These are phyloP conservation scores for Brienomyrus longianalis DNA, from an alignment of 2,113 vertebrate species.

Conservation along the genomic window DNA sequence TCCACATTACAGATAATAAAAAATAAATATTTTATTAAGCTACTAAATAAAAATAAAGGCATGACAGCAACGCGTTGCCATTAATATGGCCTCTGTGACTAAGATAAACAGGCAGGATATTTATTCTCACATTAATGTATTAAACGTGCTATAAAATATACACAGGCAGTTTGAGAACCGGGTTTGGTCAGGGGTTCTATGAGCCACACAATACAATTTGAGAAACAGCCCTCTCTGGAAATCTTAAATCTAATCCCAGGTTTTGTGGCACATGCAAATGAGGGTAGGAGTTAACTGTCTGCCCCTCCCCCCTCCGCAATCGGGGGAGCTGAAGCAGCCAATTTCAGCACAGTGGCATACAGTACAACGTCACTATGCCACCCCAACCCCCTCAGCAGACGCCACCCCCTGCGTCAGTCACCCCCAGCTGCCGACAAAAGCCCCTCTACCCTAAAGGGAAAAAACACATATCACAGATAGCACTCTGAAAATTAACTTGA, in stretches of 20 bases:
- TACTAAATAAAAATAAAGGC: neutral
- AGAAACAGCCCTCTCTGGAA: neutral
- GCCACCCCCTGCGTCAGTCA: conserved; percentile 60
- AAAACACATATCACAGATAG: conserved; percentile 78
- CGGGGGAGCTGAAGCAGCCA: conserved; percentile 63
- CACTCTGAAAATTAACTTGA: conserved; percentile 94
- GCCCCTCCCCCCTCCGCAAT: conserved; percentile 37
- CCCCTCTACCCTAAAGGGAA: conserved; percentile 66
- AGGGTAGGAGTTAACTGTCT: conserved; percentile 24
- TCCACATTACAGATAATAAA: conserved; percentile 7
- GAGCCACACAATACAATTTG: neutral
- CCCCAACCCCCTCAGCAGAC: conserved; percentile 52
- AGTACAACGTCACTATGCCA: conserved; percentile 47
- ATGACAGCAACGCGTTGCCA: neutral
- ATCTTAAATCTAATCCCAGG: conserved; percentile 58
- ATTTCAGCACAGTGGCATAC: conserved; percentile 69
- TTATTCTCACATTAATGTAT: conserved; percentile 13
- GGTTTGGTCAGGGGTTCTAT: neutral
- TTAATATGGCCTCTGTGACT: neutral
- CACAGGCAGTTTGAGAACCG: neutral
- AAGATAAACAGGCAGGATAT: conserved; percentile 8
- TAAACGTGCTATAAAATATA: conserved; percentile 18
- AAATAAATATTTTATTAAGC: conserved; percentile 11
- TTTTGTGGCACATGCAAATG: conserved; percentile 66
- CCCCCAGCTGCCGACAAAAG: conserved; percentile 61